Evolutionary conservation across 2,797 vertebrate genomes (phyloP).

Genomic region (Clarias fuscus): DNA sequence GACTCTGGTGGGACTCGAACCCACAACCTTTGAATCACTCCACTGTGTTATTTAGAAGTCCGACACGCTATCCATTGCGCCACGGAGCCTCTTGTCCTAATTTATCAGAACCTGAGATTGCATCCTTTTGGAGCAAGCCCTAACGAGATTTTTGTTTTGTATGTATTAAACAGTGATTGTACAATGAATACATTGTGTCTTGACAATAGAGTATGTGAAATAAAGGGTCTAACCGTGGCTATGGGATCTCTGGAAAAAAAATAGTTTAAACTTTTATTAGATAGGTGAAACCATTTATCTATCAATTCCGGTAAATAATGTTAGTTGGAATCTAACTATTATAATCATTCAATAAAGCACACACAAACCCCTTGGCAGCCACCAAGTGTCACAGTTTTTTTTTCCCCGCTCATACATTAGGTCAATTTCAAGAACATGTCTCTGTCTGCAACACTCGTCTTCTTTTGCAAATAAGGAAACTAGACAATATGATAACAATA

Average conservation of each 20-base stretch:
- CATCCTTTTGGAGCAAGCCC: too few relatives aligned
- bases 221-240: too few relatives aligned
- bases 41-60: conserved; percentile 72
- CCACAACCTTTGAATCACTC: conserved; percentile 83
- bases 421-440: not conserved
- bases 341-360: not conserved
- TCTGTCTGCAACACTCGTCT: not conserved
- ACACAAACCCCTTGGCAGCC: not conserved
- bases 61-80: conserved; percentile 94
- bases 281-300: not conserved
- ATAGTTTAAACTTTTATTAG: not conserved
- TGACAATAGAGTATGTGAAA: too few relatives aligned
- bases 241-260: not conserved
- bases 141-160: too few relatives aligned
- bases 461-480: not conserved
- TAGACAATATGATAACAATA: not conserved
- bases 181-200: too few relatives aligned
- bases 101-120: too few relatives aligned
- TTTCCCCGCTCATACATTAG: not conserved
- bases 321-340: not conserved
- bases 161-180: too few relatives aligned
- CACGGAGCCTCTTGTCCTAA: conserved; percentile 78
- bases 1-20: conserved; percentile 86
- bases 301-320: not conserved
- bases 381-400: not conserved